Percentiles rank a stretch among this genome's conserved stretches.
These are phyloP conservation scores for Phania funesta DNA, from an alignment of 2,888 invertebrate species.

Conservation along the genomic window DNA sequence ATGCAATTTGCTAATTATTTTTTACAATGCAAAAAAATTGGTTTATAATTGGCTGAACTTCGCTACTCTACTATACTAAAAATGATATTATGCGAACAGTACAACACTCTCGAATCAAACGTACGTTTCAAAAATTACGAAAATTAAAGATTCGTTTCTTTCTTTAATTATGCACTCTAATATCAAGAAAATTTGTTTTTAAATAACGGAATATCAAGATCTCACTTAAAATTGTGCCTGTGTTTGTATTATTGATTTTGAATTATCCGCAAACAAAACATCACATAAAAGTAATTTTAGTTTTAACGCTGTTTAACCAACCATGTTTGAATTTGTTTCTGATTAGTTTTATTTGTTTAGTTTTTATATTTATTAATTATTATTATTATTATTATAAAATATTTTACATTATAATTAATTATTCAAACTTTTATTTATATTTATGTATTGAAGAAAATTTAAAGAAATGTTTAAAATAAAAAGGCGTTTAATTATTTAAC, in stretches of 20 bases:
- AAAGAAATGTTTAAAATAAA: conserved; percentile 64
- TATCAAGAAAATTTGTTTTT: too few species aligned
- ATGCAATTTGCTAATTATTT: too few species aligned
- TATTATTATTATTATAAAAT: conserved; percentile 37
- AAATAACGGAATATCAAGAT: too few species aligned
- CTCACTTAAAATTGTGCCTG: not conserved
- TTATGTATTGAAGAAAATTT: conserved; percentile 54
- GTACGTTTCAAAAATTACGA: too few species aligned
- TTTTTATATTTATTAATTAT: conserved; percentile 60
- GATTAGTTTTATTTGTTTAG: conserved; percentile 63
- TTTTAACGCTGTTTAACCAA: conserved; percentile 53
- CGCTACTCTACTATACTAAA: too few species aligned
- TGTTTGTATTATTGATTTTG: conserved; percentile 28
- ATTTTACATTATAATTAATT: conserved; percentile 59
- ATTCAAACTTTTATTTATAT: conserved; percentile 63
- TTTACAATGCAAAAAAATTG: too few species aligned
- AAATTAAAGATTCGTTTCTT: too few species aligned
- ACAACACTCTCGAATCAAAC: too few species aligned
- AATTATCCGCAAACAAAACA: conserved; percentile 26
- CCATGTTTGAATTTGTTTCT: conserved; percentile 53
- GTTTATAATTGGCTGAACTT: too few species aligned
- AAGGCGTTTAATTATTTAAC: conserved; percentile 65
- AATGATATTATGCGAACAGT: too few species aligned
- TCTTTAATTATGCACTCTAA: too few species aligned
- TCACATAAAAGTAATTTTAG: conserved; percentile 42